These are phyloP conservation scores for Rutilus rutilus DNA, from an alignment of 2,113 vertebrate genomes.

Conservation along the genomic window DNA sequence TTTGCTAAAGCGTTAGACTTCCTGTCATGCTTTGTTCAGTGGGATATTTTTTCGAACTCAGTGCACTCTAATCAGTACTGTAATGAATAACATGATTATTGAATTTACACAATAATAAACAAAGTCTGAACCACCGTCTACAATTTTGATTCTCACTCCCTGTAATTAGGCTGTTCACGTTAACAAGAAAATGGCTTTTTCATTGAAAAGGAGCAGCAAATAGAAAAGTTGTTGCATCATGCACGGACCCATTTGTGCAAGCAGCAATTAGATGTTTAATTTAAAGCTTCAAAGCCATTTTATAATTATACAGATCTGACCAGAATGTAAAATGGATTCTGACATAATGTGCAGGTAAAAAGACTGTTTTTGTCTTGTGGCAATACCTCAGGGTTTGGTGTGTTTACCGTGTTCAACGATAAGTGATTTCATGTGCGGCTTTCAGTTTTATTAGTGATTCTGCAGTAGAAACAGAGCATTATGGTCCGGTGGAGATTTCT, in stretches of 20 bases:
- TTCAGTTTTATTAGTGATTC: background rate
- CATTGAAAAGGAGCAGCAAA: constrained; percentile 26
- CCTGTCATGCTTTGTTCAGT: background rate
- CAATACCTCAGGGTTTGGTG: background rate
- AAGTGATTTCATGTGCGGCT: background rate
- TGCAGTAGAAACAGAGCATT: background rate
- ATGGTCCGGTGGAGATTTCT: background rate
- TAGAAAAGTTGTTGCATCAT: constrained; percentile 12
- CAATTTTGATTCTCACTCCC: background rate
- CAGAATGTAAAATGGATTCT: constrained; percentile 21
- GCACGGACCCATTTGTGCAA: background rate
- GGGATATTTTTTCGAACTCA: background rate
- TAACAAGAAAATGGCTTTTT: constrained; percentile 26
- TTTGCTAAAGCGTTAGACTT: background rate
- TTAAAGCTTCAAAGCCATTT: constrained; percentile 33
- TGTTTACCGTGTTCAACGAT: background rate
- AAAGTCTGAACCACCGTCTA: constrained; percentile 8
- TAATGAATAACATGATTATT: constrained; percentile 33
- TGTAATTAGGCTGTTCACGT: constrained; percentile 23
- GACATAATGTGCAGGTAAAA: constrained; percentile 15
- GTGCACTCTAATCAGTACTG: constrained; percentile 11
- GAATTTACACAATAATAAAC: constrained; percentile 27
- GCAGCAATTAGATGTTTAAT: constrained; percentile 36
- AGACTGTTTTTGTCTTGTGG: background rate
- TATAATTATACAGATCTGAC: background rate